phyloP scores from a whole-genome alignment of 2,888 invertebrate species.

The Zaprionus bogoriensis region DNA sequence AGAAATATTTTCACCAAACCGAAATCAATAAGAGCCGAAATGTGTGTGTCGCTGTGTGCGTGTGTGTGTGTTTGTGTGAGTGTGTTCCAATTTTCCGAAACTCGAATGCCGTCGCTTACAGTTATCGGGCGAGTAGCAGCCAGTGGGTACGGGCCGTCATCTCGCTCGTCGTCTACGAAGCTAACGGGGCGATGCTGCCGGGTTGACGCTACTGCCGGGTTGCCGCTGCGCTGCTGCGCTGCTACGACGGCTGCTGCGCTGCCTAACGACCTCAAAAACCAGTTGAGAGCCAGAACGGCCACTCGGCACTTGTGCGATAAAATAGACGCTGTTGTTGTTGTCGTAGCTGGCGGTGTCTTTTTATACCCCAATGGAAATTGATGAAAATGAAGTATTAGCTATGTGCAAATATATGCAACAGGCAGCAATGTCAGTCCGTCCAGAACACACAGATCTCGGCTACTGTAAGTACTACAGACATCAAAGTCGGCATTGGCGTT shows the following conservation, averaged over 20 bases:
- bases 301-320: constrained; percentile 51
- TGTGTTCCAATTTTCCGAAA: constrained; percentile 56
- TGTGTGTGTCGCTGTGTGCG: constrained; percentile 29
- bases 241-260: constrained; percentile 15
- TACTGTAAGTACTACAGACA: too few relatives aligned
- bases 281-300: constrained; percentile 47
- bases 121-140: constrained; percentile 34
- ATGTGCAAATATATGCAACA: too few relatives aligned
- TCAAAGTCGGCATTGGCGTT: too few relatives aligned
- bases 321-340: constrained; percentile 14
- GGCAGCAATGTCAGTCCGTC: too few relatives aligned
- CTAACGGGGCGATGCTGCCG: constrained; percentile 50
- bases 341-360: constrained; percentile 17
- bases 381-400: too few relatives aligned
- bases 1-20: constrained; percentile 43
- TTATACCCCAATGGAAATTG: too few relatives aligned
- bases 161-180: constrained; percentile 33
- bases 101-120: constrained; percentile 46
- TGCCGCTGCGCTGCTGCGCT: background rate
- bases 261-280: constrained; percentile 67
- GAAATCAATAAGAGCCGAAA: constrained; percentile 49
- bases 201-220: constrained; percentile 13
- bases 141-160: constrained; percentile 12
- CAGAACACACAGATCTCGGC: too few relatives aligned
- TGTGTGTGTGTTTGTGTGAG: constrained; percentile 11